Conservation (phyloP, 2,797 vertebrate genomes). For the Sitta carolinensis region DNA sequence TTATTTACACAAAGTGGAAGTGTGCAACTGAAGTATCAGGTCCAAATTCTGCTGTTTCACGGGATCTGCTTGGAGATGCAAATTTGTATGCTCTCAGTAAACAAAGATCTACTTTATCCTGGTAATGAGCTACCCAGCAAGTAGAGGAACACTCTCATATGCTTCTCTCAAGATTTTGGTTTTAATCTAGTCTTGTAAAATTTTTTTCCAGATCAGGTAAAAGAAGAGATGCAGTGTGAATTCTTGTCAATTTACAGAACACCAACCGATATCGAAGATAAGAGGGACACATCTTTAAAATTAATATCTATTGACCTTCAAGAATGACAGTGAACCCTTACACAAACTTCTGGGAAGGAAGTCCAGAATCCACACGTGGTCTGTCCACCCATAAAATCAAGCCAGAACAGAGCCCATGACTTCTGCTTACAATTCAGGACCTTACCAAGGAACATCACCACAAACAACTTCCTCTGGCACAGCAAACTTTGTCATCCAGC, state of each 20-base stretch:
- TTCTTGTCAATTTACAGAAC: neutral
- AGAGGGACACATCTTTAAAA: neutral
- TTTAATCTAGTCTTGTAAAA: neutral
- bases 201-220: neutral
- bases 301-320: neutral
- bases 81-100: neutral
- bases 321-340: neutral
- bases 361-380: neutral
- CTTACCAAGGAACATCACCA: neutral
- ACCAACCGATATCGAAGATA: rapidly evolving
- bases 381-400: neutral
- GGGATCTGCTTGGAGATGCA: neutral
- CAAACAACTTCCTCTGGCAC: neutral
- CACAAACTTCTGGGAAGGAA: neutral
- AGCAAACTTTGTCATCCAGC: neutral
- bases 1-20: neutral
- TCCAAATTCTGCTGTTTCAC: neutral
- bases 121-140: neutral
- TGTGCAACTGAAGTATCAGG: neutral
- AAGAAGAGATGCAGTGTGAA: neutral
- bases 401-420: neutral
- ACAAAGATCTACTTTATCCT: neutral
- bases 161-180: neutral
- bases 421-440: neutral
- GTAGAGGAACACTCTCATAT: neutral